These are phyloP conservation scores for Coenonympha arcania DNA, from an alignment of 2,888 invertebrate species.

Conservation along the genomic window DNA sequence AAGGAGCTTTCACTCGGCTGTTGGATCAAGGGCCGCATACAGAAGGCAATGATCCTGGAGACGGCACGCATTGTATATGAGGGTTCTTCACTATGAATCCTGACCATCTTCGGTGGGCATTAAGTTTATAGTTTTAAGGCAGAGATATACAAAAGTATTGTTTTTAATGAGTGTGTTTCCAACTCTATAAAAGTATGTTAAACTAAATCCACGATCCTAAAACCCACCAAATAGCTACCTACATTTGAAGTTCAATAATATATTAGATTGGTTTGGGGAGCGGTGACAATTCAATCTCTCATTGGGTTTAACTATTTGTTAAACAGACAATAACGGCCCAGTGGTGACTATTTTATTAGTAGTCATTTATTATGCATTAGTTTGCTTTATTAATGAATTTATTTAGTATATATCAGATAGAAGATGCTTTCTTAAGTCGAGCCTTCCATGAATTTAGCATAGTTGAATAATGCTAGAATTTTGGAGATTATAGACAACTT, in stretches of 20 bases:
- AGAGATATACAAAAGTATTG: too few relatives aligned
- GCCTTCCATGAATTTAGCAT: not conserved
- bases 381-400: not conserved
- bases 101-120: too few relatives aligned
- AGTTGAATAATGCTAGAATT: not conserved
- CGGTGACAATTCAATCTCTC: constrained; percentile 5
- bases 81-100: too few relatives aligned
- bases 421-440: too few relatives aligned
- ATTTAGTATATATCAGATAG: too few relatives aligned
- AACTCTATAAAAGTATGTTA: not conserved
- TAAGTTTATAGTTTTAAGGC: too few relatives aligned
- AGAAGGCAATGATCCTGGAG: too few relatives aligned
- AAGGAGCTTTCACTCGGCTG: too few relatives aligned
- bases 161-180: too few relatives aligned
- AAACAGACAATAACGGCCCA: constrained; percentile 6
- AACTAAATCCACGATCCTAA: not conserved
- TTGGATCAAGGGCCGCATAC: too few relatives aligned
- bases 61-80: too few relatives aligned
- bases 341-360: constrained; percentile 4
- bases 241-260: not conserved
- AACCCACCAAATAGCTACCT: not conserved
- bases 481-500: too few relatives aligned
- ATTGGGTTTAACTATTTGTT: constrained; percentile 8
- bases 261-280: constrained; percentile 7
- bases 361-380: not conserved